Conservation (phyloP, 2,888 invertebrate species). For the Monoplex corrugatus region DNA sequence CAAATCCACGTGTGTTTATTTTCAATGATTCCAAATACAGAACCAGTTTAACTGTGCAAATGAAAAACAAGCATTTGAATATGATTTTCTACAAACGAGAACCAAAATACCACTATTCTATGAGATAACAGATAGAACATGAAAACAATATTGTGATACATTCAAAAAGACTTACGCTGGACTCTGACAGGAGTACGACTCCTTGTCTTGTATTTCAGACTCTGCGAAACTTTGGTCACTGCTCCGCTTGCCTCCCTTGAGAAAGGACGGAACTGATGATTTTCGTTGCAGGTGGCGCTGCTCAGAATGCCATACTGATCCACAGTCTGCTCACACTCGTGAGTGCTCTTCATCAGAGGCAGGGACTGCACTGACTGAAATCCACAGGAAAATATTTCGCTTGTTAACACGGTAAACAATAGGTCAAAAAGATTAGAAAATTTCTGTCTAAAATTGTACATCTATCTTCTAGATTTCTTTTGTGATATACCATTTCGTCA, state of each 20-base stretch:
- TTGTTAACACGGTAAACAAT: no score
- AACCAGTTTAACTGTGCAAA: no score
- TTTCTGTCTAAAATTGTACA: no score
- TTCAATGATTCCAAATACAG: no score
- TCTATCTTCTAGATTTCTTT: no score
- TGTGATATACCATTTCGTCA: no score
- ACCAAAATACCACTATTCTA: no score
- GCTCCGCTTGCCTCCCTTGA: slow-evolving; percentile 83
- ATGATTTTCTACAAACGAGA: no score
- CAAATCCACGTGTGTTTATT: no score
- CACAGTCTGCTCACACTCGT: slow-evolving; percentile 80
- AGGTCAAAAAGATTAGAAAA: no score
- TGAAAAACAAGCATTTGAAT: no score
- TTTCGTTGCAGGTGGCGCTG: slow-evolving; percentile 86
- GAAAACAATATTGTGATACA: background rate
- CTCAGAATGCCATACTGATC: slow-evolving; percentile 86
- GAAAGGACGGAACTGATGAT: slow-evolving; percentile 89
- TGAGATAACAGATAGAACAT: background rate
- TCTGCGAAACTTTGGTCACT: slow-evolving; percentile 81
- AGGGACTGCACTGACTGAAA: slow-evolving; percentile 2
- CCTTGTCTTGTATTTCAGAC: slow-evolving; percentile 83
- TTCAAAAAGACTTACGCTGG: slow-evolving; percentile 82
- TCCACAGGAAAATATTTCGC: no score
- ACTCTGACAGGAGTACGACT: slow-evolving; percentile 86
- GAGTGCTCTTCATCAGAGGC: slow-evolving; percentile 10